Base-by-base conservation (phyloP, 2,797 vertebrate species). In the Falco naumanni region DNA sequence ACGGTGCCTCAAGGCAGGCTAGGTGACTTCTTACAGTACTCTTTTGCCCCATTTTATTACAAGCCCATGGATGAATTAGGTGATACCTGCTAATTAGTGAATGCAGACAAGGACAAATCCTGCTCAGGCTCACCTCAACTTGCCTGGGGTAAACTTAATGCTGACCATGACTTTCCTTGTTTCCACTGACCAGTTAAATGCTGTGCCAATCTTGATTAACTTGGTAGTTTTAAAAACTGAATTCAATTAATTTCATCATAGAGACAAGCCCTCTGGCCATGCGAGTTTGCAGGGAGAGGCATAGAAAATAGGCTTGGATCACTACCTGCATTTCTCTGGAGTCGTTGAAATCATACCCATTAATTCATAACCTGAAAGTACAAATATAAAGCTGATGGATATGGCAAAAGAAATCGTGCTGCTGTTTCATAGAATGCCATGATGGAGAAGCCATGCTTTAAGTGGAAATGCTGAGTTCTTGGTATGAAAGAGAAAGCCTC, bases 171-270 rank as follows among this genome's bases (percentile, higher is more conserved):
- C 50, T 88, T 37, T 88, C 41, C 76, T 76, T 33, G 9, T 94
- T 95, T 84, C 79, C 50, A 68, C 63, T 88, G 87, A 60, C 87
- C 54, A 63, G 65, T 72, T 85, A 68, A 65, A 83, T 74, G 50
- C 57, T 80, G 60, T 96, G 89, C 84, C 84, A 94, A 88, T 88
- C 93, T 93, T 94, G 91, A 94, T 94, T 86, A 95, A 94, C 89
- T 95, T 86, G 39, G 63, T 74, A 81, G 80, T 88, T 93, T 96
- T 84, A 84, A 94, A 91, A 95, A 84, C 26, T 28, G 89, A 91
- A 89, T 93, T 97, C 78, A 93, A 33, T 95, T 95, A 91, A 93
- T 88, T 96, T 88, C 69, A 45, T 90, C 51, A 19, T 7, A 18
- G 50, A 76, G 69, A 91, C 41, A 86, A 90, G 65, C 79, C 93